Conservation (phyloP, 2,797 vertebrate genomes). For the Yasuhikotakia modesta region DNA sequence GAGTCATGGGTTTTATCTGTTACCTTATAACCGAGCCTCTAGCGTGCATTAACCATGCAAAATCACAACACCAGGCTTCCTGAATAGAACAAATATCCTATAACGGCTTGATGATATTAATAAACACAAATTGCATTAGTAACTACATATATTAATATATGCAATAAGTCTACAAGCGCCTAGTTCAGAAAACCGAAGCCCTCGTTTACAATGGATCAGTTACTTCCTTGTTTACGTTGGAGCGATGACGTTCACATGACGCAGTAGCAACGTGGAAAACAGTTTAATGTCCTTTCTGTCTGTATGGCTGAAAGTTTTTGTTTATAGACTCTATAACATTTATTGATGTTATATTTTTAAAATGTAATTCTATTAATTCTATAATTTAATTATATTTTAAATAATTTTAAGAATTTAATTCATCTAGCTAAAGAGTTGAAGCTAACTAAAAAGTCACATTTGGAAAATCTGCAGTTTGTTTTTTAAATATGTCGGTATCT, state of each 20-base stretch:
- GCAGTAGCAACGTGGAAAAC: neutral
- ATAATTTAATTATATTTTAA: too few relatives aligned
- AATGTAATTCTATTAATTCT: too few relatives aligned
- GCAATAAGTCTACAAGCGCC: neutral
- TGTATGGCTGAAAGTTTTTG: too few relatives aligned
- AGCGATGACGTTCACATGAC: constrained; percentile 27
- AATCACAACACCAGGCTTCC: neutral
- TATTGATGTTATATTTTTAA: too few relatives aligned
- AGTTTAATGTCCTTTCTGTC: neutral
- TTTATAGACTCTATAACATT: too few relatives aligned
- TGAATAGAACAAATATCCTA: neutral
- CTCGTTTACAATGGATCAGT: neutral
- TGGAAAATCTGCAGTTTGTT: too few relatives aligned
- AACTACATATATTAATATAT: neutral
- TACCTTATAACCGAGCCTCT: constrained; percentile 10
- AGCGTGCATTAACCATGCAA: neutral
- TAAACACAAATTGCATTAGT: neutral
- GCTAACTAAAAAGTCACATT: too few relatives aligned
- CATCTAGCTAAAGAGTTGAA: too few relatives aligned
- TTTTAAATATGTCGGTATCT: too few relatives aligned
- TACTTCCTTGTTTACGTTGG: constrained; percentile 42
- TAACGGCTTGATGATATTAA: neutral
- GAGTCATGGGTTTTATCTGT: neutral
- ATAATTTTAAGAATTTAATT: too few relatives aligned
- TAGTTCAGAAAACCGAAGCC: neutral